These are phyloP conservation scores for Phrynocephalus versicolor DNA, from an alignment of 2,113 vertebrate species.

Conservation along the genomic window DNA sequence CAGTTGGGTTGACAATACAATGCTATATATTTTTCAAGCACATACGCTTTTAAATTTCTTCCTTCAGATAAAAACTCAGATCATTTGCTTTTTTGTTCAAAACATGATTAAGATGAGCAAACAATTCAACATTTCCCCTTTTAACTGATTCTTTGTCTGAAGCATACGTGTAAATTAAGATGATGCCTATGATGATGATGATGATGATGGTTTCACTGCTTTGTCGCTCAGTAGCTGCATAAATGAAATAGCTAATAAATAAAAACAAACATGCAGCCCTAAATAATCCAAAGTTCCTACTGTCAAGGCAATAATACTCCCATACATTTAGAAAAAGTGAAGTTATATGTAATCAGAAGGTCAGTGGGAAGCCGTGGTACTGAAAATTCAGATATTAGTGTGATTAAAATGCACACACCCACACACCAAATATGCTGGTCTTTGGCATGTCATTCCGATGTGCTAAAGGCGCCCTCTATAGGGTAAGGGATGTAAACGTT, in stretches of 20 bases:
- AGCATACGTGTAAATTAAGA: conserved; percentile 53
- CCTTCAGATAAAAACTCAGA: conserved; percentile 58
- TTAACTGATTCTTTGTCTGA: conserved; percentile 52
- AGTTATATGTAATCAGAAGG: conserved; percentile 40
- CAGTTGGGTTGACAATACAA: conserved; percentile 57
- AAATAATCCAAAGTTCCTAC: conserved; percentile 6
- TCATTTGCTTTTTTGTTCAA: conserved; percentile 55
- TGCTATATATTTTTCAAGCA: conserved; percentile 45
- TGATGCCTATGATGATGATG: too few relatives aligned
- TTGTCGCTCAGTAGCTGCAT: conserved; percentile 42
- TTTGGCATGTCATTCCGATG: conserved; percentile 64
- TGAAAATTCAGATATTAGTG: conserved; percentile 54
- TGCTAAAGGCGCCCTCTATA: conserved; percentile 83
- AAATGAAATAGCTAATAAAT: conserved; percentile 37
- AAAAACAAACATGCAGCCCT: conserved; percentile 38
- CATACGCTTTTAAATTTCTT: neutral
- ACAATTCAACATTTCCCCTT: conserved; percentile 62
- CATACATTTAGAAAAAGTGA: conserved; percentile 52
- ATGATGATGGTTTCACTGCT: conserved; percentile 38
- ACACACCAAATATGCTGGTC: conserved; percentile 46
- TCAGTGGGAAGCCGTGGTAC: conserved; percentile 37
- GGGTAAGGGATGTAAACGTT: conserved; percentile 74
- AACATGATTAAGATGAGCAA: conserved; percentile 57
- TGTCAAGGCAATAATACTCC: conserved; percentile 37
- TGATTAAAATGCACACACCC: too few relatives aligned